Conservation (phyloP, 2,888 invertebrate genomes). For the Dolichomitus sp. region DNA sequence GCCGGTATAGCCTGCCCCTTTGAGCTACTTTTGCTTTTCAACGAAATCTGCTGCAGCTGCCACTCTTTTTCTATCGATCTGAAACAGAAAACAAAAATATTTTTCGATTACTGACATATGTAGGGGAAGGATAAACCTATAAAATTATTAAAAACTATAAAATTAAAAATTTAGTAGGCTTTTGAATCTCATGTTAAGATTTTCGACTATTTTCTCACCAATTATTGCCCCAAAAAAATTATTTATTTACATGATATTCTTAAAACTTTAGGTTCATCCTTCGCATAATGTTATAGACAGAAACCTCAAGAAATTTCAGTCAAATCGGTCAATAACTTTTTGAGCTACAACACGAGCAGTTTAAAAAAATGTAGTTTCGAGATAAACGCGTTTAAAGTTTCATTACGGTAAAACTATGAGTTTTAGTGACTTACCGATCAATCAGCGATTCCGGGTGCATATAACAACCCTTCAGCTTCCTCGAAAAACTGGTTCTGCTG, state of each 20-base stretch:
- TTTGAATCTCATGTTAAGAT: neutral
- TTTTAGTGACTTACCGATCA: slow-evolving; percentile 17
- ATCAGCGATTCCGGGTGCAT: slow-evolving; percentile 25
- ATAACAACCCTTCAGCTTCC: slow-evolving; percentile 13
- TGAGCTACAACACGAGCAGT: slow-evolving; percentile 18
- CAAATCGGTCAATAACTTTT: slow-evolving; percentile 6
- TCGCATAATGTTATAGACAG: slow-evolving; percentile 17
- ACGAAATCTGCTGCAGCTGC: slow-evolving; percentile 26
- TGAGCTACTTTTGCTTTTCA: neutral
- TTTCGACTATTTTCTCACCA: slow-evolving; percentile 27
- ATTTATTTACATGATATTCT: slow-evolving; percentile 10
- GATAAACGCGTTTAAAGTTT: slow-evolving; percentile 19
- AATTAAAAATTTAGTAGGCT: slow-evolving; percentile 19
- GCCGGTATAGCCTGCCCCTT: neutral
- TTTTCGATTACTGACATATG: slow-evolving; percentile 29
- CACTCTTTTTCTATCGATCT: slow-evolving; percentile 23
- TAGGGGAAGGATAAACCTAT: slow-evolving; percentile 12
- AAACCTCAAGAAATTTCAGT: slow-evolving; percentile 24
- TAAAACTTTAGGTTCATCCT: slow-evolving; percentile 12
- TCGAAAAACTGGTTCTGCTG: slow-evolving; percentile 6
- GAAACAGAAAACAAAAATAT: slow-evolving; percentile 20
- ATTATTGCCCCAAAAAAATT: neutral
- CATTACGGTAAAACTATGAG: slow-evolving; percentile 18
- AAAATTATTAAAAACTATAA: slow-evolving; percentile 14
- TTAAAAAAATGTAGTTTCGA: slow-evolving; percentile 28